Percentiles rank a stretch among this genome's conserved stretches.
phyloP scores from a whole-genome alignment of 2,797 vertebrate genomes.

The Tokudaia muenninki region DNA sequence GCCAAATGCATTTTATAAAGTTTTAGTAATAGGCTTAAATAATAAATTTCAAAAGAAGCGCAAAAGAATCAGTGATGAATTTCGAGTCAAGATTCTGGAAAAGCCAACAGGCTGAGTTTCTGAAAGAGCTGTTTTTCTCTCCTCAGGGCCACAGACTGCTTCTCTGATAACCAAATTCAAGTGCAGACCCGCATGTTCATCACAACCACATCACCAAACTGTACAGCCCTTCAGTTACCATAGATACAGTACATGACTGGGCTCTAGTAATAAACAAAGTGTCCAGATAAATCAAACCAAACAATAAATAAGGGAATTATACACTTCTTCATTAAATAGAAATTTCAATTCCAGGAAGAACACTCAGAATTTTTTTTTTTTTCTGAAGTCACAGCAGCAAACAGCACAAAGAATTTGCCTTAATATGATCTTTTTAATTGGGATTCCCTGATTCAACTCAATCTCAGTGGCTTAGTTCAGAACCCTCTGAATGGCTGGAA shows the following conservation, averaged over 20 bases:
- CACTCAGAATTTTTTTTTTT: slow-evolving; percentile 84
- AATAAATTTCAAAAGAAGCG: slow-evolving; percentile 83
- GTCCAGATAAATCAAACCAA: slow-evolving; percentile 87
- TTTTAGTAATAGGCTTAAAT: slow-evolving; percentile 84
- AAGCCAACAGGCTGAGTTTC: slow-evolving; percentile 72
- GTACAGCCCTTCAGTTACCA: not conserved
- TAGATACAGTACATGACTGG: slow-evolving; percentile 59
- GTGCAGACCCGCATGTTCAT: not conserved
- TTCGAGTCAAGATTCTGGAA: slow-evolving; percentile 72
- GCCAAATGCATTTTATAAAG: slow-evolving; percentile 86
- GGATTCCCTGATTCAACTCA: slow-evolving; percentile 85
- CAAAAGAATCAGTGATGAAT: slow-evolving; percentile 81
- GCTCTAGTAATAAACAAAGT: slow-evolving; percentile 68
- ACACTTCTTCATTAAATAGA: slow-evolving; percentile 89
- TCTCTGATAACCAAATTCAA: slow-evolving; percentile 67
- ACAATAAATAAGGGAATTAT: slow-evolving; percentile 90
- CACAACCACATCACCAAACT: not conserved
- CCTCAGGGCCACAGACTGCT: slow-evolving; percentile 23
- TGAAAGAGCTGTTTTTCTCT: slow-evolving; percentile 71
- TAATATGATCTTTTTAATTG: slow-evolving; percentile 79
- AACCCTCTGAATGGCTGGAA: slow-evolving; percentile 77
- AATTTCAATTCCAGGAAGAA: slow-evolving; percentile 87
- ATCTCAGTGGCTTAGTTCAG: slow-evolving; percentile 83
- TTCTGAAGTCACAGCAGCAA: slow-evolving; percentile 87
- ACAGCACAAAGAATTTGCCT: slow-evolving; percentile 87